These are phyloP conservation scores for Drosophila emarginata DNA, from an alignment of 2,888 invertebrate genomes.

Conservation along the genomic window DNA sequence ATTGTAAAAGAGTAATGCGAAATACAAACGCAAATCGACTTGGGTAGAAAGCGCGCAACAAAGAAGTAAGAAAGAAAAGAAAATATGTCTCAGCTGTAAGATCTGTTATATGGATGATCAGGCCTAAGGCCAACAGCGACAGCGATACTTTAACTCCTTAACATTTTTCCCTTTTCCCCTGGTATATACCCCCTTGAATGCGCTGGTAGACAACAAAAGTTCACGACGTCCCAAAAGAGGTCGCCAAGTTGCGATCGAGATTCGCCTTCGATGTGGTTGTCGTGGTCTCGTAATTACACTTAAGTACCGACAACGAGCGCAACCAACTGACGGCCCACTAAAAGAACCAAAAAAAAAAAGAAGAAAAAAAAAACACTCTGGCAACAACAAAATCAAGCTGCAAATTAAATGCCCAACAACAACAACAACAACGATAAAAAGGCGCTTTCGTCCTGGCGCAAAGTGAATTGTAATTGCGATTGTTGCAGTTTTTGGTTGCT, in stretches of 20 bases:
- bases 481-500: conserved; percentile 10
- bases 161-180: conserved; percentile 1
- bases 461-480: conserved; percentile 74
- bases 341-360: conserved; percentile 12
- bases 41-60: too few relatives aligned
- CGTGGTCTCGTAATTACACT: conserved; percentile 66
- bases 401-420: conserved; percentile 69
- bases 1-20: conserved; percentile 11
- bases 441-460: conserved; percentile 69
- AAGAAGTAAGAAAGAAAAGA: too few relatives aligned
- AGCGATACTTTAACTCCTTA: conserved; percentile 36
- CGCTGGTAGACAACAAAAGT: conserved; percentile 37
- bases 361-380: conserved; percentile 11
- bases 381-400: conserved; percentile 49
- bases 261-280: conserved; percentile 33
- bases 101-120: conserved; percentile 4
- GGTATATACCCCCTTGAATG: too few relatives aligned
- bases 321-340: conserved; percentile 51
- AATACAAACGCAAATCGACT: conserved; percentile 23
- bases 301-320: conserved; percentile 64
- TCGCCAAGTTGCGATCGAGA: conserved; percentile 54
- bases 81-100: conserved; percentile 8
- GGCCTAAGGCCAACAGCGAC: conserved; percentile 21
- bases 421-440: conserved; percentile 15
- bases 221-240: conserved; percentile 68